A percentile compares a stretch with the other conserved stretches of the same genome.
Conservation (phyloP, 2,797 vertebrate species). For the Trematomus bernacchii region DNA sequence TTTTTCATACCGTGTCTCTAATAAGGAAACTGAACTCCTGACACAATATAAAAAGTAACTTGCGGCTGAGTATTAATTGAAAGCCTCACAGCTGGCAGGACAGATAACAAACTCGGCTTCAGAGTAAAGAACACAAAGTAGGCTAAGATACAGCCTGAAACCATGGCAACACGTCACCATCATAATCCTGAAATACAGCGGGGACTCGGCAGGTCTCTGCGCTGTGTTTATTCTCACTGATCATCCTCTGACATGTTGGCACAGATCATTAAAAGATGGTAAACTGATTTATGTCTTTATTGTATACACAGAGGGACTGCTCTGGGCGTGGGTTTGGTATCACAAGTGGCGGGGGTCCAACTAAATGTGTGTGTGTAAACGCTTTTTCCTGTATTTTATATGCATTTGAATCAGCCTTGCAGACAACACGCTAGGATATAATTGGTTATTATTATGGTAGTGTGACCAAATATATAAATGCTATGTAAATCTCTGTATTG, state of each 20-base stretch:
- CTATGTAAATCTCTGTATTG: too few relatives aligned
- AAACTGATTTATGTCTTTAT: slow-evolving; percentile 37
- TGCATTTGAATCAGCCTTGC: slow-evolving; percentile 6
- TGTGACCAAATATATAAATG: too few relatives aligned
- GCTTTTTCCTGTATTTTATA: background rate
- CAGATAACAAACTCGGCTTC: slow-evolving; percentile 65
- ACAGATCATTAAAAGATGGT: slow-evolving; percentile 55
- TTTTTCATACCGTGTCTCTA: slow-evolving; percentile 53
- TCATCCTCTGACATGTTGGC: slow-evolving; percentile 41
- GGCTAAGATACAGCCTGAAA: slow-evolving; percentile 74
- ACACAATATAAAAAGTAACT: slow-evolving; percentile 46
- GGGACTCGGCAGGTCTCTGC: slow-evolving; percentile 63
- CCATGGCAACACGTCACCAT: slow-evolving; percentile 72
- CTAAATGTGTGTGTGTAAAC: slow-evolving; percentile 12
- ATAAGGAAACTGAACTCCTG: slow-evolving; percentile 63
- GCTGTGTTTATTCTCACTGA: slow-evolving; percentile 48
- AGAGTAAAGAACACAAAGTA: slow-evolving; percentile 64
- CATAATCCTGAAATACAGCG: slow-evolving; percentile 65
- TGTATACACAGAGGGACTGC: slow-evolving; percentile 14
- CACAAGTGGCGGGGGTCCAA: background rate
- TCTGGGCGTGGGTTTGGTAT: background rate
- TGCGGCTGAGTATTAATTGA: slow-evolving; percentile 69
- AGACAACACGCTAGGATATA: background rate
- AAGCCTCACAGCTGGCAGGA: slow-evolving; percentile 75
- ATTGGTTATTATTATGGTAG: background rate